Conservation (phyloP, 2,113 vertebrate species). For the Trinectes maculatus region DNA sequence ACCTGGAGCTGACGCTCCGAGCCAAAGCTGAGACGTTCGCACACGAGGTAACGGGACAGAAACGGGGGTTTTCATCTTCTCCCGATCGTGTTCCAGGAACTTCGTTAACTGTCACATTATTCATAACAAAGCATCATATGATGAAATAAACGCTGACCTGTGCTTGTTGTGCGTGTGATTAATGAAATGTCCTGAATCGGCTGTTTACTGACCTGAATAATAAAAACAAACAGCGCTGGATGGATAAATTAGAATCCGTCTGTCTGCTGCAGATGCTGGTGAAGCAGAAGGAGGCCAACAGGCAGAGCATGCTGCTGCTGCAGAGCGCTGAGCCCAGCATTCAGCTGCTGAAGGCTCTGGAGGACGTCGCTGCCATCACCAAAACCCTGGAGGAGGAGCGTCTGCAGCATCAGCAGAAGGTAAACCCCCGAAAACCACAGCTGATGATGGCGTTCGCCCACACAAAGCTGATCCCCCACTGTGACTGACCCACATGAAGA, state of each 20-base stretch:
- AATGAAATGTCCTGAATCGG: conserved; percentile 36
- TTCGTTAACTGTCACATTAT: too few relatives aligned
- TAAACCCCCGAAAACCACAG: conserved; percentile 30
- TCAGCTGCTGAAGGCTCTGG: conserved; percentile 84
- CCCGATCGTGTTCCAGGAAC: too few relatives aligned
- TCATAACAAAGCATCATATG: too few relatives aligned
- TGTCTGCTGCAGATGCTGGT: conserved; percentile 80
- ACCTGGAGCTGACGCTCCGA: conserved; percentile 82
- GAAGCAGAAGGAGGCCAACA: conserved; percentile 86
- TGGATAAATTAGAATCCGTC: background rate
- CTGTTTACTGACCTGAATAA: conserved; percentile 54
- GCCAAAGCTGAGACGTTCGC: conserved; percentile 82
- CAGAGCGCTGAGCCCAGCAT: conserved; percentile 82
- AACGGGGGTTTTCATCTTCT: background rate
- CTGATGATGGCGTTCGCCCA: too few relatives aligned
- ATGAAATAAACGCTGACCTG: conserved; percentile 18
- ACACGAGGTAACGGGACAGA: conserved; percentile 75
- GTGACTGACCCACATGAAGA: too few relatives aligned
- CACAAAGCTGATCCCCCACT: too few relatives aligned
- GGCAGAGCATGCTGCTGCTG: conserved; percentile 83
- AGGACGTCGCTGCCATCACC: conserved; percentile 77
- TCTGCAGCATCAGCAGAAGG: conserved; percentile 80
- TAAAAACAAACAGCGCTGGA: conserved; percentile 10
- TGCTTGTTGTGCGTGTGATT: conserved; percentile 38
- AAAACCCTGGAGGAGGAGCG: conserved; percentile 83